Evolutionary conservation across 2,113 vertebrate species (phyloP), one percentile per base, ranked within the genome.

Genomic region (Forbesichthys papilliferus): DNA sequence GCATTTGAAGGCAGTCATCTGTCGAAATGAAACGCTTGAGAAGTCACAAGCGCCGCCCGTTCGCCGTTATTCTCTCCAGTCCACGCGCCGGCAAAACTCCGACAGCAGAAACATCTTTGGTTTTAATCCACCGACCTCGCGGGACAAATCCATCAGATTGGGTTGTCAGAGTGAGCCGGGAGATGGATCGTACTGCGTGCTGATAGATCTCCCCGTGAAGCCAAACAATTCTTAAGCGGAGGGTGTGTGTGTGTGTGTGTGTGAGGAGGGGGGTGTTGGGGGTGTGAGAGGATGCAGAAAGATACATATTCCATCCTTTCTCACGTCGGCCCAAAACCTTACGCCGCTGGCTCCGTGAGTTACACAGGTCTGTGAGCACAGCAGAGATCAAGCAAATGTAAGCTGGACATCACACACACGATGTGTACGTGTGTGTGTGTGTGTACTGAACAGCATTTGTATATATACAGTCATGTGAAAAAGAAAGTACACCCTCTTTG

Each of bases 301-400:
- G 27, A 27, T 11, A 14, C 14, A 68, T 49, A 9, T 18, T 27
- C 42, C 59, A 16, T 7, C 48, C 56, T 14, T 10, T 33, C 56
- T 42, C 36, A 42, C 36, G 4, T 42, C 36, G 4, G 5, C 16
- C 16, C 36, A 18, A 46, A 46, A 12, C 36, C 3, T 49, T 11
- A 16, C 16, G 9, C 33, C 1, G 51, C 54, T 52, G 49, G 48
- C 6, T 14, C 27, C 1, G 16, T 42, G 64, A 33, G 36, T 71
- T 18, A 55, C 58, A 64, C 65, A 72, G 56, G 66, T 78, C 69
- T 66, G 60, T 36, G 11, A 34, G 48, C 46, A 48, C 34, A 16
- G 13, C 16, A 34, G 20, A 56, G 53, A 73, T 68, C 60, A 73
- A 6, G 36, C 54, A 48, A 53, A 66, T 63, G 49, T 34, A 58